Evolutionary conservation across 2,888 invertebrate genomes (phyloP).

Genomic region (Ichneumoninae sp.): DNA sequence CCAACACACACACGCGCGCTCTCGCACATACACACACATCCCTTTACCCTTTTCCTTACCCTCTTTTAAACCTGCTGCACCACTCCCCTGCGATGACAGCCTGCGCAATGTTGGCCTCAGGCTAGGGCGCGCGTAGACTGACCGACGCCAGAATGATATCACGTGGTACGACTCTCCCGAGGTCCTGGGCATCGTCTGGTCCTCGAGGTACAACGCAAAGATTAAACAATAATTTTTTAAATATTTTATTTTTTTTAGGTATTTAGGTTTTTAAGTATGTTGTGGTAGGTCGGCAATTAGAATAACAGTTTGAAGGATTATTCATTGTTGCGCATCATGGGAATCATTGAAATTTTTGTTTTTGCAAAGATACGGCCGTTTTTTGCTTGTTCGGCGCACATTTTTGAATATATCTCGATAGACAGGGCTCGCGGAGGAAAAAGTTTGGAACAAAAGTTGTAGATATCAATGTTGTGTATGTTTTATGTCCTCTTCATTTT

Average conservation of each 20-base stretch:
- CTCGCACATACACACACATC: slow-evolving; percentile 21
- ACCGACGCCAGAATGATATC: slow-evolving; percentile 75
- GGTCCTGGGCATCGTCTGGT: not conserved
- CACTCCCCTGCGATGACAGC: slow-evolving; percentile 76
- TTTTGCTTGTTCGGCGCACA: not conserved
- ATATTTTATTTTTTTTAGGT: not conserved
- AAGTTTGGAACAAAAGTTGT: not conserved
- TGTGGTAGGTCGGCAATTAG: not conserved
- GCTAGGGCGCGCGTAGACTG: slow-evolving; percentile 72
- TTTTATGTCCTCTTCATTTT: not conserved
- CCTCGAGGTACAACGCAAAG: not conserved
- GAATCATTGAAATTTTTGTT: not conserved
- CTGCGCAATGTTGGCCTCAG: slow-evolving; percentile 67
- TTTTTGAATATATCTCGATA: not conserved
- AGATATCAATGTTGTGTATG: not conserved
- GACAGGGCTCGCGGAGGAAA: not conserved
- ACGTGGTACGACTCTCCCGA: slow-evolving; percentile 51
- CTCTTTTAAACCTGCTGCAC: slow-evolving; percentile 63
- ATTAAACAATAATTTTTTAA: not conserved
- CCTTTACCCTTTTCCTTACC: slow-evolving; percentile 33
- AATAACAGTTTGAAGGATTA: not conserved
- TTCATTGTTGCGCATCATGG: not conserved
- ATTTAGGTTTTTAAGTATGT: not conserved
- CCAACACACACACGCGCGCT: slow-evolving; percentile 47
- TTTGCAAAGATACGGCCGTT: not conserved